Evolutionary conservation across 2,888 invertebrate species (phyloP).

Genomic region (Pandemis cinnamomeana): DNA sequence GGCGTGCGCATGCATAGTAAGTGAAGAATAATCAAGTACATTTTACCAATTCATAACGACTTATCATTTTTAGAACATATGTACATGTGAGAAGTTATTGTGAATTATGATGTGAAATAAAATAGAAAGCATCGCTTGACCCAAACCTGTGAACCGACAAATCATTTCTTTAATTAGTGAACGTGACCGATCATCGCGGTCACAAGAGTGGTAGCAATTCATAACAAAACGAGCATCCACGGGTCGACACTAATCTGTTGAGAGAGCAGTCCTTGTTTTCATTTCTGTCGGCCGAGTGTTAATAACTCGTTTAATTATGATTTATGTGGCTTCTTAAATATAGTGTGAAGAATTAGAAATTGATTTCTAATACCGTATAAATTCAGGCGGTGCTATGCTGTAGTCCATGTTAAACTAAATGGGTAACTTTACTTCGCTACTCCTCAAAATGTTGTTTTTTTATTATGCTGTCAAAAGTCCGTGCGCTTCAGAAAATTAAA

Average conservation of each 20-base stretch:
- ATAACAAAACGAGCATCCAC: slow-evolving; percentile 31
- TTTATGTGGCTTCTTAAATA: not conserved
- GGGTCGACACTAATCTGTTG: slow-evolving; percentile 41
- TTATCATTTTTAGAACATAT: slow-evolving; percentile 21
- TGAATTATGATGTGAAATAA: slow-evolving; percentile 38
- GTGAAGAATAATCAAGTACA: not conserved
- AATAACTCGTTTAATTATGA: not conserved
- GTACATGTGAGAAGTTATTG: slow-evolving; percentile 1
- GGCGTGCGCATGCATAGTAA: slow-evolving; percentile 25
- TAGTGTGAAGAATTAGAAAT: not conserved
- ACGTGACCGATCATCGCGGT: slow-evolving; percentile 56
- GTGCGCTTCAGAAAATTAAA: too few relatives aligned
- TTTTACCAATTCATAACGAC: not conserved
- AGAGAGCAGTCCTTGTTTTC: slow-evolving; percentile 31
- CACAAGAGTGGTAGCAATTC: slow-evolving; percentile 40
- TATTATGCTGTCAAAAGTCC: too few relatives aligned
- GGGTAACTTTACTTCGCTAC: too few relatives aligned
- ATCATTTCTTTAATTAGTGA: slow-evolving; percentile 68
- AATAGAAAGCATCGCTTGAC: slow-evolving; percentile 61
- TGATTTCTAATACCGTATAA: not conserved
- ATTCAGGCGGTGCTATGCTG: too few relatives aligned
- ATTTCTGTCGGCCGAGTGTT: not conserved
- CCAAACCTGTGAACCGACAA: slow-evolving; percentile 62
- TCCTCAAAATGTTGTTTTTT: too few relatives aligned
- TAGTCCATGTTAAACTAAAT: too few relatives aligned